Percentiles rank a stretch among this genome's conserved stretches.
Conservation (phyloP, 92 coral and sea anemone species). For the Parazoanthus darwini region DNA sequence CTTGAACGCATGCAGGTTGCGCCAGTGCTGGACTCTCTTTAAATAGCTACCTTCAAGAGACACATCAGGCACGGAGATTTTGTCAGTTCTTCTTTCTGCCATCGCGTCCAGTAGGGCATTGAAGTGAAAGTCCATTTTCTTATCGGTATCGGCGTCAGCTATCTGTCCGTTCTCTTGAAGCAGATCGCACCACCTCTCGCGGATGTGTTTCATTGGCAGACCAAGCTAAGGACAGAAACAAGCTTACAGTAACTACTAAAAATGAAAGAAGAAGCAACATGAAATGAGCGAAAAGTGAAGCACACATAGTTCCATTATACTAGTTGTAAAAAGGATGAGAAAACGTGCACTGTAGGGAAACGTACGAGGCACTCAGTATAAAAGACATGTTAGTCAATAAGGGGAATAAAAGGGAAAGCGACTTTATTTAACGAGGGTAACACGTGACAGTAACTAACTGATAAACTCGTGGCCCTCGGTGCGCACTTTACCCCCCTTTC, state of each 20-base stretch:
- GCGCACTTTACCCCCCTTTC: no score
- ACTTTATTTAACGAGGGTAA: no score
- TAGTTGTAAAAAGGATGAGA: no score
- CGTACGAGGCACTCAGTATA: no score
- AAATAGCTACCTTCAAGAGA: slow-evolving; percentile 77
- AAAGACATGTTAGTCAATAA: no score
- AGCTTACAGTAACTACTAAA: not conserved
- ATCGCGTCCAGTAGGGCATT: slow-evolving; percentile 88
- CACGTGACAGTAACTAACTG: no score
- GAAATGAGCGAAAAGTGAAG: not conserved
- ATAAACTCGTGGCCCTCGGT: no score
- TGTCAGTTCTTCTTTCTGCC: slow-evolving; percentile 75
- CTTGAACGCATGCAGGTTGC: not conserved
- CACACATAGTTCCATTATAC: no score
- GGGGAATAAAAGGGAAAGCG: no score
- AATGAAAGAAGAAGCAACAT: not conserved
- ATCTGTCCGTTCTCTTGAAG: slow-evolving; percentile 65
- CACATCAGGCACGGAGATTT: slow-evolving; percentile 48
- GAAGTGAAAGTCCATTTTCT: slow-evolving; percentile 90
- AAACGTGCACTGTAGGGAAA: no score
- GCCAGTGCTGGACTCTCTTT: no score
- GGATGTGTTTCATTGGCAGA: slow-evolving; percentile 77
- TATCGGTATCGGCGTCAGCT: slow-evolving; percentile 76
- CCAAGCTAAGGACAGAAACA: slow-evolving; percentile 60
- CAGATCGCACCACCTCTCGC: slow-evolving; percentile 86